Base-by-base conservation (phyloP, 2,888 invertebrate species). In the Aleiodes leptofemur region DNA sequence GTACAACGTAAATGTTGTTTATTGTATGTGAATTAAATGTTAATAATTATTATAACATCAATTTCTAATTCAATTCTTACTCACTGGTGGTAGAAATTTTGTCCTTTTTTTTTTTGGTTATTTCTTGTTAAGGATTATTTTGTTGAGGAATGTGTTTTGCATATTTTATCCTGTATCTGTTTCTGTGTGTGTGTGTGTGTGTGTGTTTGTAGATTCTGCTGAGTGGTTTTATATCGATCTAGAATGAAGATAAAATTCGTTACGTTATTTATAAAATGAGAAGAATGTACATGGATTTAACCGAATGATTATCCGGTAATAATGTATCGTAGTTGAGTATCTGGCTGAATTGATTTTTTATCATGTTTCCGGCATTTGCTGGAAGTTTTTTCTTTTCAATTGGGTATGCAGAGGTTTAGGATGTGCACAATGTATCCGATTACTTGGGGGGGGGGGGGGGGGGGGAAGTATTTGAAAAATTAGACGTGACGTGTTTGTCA, bases 21-120 rank as follows among this genome's bases (percentile, higher is more conserved):
- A 85, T 85, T 83, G 80, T 79, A n/a, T n/a, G 11, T 8, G 43
- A 81, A 83, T 83, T 84, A 83, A 85, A 81, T 83, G 82, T 77
- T 79, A 82, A 85, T 86, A 84, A 86, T 86, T 86, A 85, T 86
- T 86, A 85, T 53, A 38, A 64, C 70, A 74, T 74, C 74, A 74
- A 70, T 69, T 69, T 74, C 66, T 57, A 56, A 55, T 66, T 73
- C 48, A 64, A 55, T 55, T 55, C 7, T 55, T 55, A 16, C 11
- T 16, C 55, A n/a, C 8, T 11, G 56, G 59, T 56, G 48, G 43
- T 16, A 8, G 31, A 68, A 29, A 51, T 48, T 38, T 51, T 66
- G 53, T 56, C 34, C 34, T 23, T 16, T 16, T n/a, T 56, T 56
- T 70, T 61, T 51, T 31, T 51, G n/a, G n/a, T 53, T 29, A 23